A percentile compares a stretch with the other conserved stretches of the same genome.
phyloP scores from a whole-genome alignment of 1,140 invertebrate species.

The Sipha flava region DNA sequence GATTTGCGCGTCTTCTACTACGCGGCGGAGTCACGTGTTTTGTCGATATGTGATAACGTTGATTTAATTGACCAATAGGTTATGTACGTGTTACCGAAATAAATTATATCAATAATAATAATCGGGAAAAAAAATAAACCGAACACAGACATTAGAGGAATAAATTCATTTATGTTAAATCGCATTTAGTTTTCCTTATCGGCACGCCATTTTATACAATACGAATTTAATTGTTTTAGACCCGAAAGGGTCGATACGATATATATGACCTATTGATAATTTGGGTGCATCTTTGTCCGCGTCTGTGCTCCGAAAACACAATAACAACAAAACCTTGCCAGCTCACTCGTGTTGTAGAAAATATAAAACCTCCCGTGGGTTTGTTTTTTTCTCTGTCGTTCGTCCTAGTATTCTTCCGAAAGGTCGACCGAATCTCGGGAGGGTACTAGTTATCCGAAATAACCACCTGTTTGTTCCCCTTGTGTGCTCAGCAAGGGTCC shows the following conservation, averaged over 20 bases:
- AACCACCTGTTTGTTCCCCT: constrained; percentile 15
- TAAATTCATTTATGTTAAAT: too few species aligned
- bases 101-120: not conserved
- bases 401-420: not conserved
- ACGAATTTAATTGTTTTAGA: not conserved
- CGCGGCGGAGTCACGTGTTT: not conserved
- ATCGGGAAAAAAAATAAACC: not conserved
- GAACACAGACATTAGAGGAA: not conserved
- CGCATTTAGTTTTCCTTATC: too few species aligned
- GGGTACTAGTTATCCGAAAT: not conserved
- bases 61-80: not conserved
- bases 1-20: too few species aligned
- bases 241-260: not conserved
- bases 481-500: constrained; percentile 1
- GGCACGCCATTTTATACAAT: not conserved
- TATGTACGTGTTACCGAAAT: not conserved
- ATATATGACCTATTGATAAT: not conserved
- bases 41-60: not conserved
- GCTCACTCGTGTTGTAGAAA: not conserved
- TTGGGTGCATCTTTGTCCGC: not conserved
- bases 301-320: not conserved
- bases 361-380: not conserved
- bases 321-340: too few species aligned
- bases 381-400: not conserved
- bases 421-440: not conserved